phyloP scores from a whole-genome alignment of 2,888 invertebrate genomes.

The Lycocerus yunnanus region DNA sequence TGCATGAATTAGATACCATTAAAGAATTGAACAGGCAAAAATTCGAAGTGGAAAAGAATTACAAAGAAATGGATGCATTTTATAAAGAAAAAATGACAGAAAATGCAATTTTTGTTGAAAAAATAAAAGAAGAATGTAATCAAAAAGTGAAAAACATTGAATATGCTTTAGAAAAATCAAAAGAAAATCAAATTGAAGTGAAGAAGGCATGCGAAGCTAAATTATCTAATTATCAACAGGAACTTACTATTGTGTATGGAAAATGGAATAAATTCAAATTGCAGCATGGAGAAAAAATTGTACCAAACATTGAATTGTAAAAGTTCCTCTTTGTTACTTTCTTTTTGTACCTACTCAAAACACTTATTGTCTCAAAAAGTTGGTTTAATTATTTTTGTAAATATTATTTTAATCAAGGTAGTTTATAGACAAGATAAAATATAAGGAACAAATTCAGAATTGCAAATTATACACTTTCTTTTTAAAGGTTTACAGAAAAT shows the following conservation, averaged over 20 bases:
- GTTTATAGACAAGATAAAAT: background rate
- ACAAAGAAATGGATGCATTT: conserved; percentile 10
- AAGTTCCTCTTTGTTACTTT: background rate
- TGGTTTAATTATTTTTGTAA: background rate
- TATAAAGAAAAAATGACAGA: conserved; percentile 10
- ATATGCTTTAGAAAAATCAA: background rate
- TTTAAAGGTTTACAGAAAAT: background rate
- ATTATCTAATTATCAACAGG: conserved; percentile 15
- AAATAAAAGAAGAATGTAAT: background rate
- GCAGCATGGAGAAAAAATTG: background rate
- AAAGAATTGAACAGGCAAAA: conserved; percentile 25
- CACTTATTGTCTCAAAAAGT: background rate
- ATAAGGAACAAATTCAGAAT: background rate
- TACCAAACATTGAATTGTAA: background rate
- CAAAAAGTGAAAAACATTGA: conserved; percentile 4
- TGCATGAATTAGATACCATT: conserved; percentile 15
- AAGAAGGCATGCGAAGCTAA: conserved; percentile 6
- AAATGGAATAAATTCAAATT: conserved; percentile 10
- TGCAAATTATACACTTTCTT: background rate
- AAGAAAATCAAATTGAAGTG: conserved; percentile 6
- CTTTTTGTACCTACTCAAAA: background rate
- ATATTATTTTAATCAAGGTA: background rate
- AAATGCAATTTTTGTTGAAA: conserved; percentile 1
- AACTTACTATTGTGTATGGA: conserved; percentile 11
- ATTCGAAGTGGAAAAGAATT: conserved; percentile 16